Base-by-base conservation (phyloP, 2,888 invertebrate species). In the Lepeophtheirus nordmannii region DNA sequence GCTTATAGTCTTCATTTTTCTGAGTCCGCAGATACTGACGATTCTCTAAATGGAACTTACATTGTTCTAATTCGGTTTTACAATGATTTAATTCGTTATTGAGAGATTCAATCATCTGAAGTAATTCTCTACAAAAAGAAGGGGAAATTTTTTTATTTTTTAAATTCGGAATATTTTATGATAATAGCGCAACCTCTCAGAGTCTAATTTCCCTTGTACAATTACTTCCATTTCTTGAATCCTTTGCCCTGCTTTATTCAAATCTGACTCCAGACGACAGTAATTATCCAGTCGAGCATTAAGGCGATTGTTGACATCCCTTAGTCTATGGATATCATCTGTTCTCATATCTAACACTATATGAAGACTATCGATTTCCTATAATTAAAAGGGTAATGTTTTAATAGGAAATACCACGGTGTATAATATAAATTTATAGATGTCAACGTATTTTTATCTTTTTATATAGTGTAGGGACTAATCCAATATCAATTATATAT, bases 341-440 rank as follows among this genome's bases (percentile, higher is more conserved):
- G 23, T 11, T 30, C 57, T 20, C 20, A 57, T 20, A 23, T 57
- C 57, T 10, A 57, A 22, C 57, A 57, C 57, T 22, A 23, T 57
- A 22, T 30, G 57, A 11, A 57, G 57, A n/a, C 57, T 57, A 22
- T 30, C 57, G n/a, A 57, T 57, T 57, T 57, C 57, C 57, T 57
- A 11, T 20, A 57, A 30, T 30, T 2, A 30, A 30, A 30, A 30
- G 30, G 30, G 7, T 30, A 5, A 30, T 7, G 7, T 30, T 30
- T 30, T 30, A 30, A 30, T 30, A 5, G 7, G 30, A 30, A 30
- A 30, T 5, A 5, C 2, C 30, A 30, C 7, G 7, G 7, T n/a
- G 7, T 5, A 30, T 30, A 7, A 30, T 30, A 30, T 5, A 30
- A 30, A 30, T 30, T 5, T 30, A 7, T 30, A 30, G 30, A 7